A percentile compares a stretch with the other conserved stretches of the same genome.
Conservation (phyloP, 2,113 vertebrate genomes). For the Corydoras sp. region DNA sequence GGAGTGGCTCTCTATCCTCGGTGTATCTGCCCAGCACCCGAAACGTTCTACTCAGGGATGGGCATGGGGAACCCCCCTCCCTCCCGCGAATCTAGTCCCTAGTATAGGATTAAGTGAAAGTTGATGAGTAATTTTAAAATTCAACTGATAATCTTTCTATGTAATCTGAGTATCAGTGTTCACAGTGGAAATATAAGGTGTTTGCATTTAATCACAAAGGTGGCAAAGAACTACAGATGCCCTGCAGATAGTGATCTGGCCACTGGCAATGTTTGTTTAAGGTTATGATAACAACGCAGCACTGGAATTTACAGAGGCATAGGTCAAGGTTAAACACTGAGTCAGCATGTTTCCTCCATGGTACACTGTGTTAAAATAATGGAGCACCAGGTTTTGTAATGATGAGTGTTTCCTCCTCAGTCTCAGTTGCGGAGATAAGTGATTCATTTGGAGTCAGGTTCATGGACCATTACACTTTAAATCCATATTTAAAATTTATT, state of each 20-base stretch:
- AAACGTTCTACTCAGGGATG: too few species aligned
- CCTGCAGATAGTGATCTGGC: background rate
- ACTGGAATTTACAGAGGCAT: conserved; percentile 10
- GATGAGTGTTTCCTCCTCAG: conserved; percentile 6
- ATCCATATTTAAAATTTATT: background rate
- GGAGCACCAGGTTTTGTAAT: conserved; percentile 27
- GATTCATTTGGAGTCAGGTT: conserved; percentile 4
- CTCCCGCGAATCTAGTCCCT: too few species aligned
- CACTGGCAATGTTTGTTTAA: conserved; percentile 34
- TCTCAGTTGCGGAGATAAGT: conserved; percentile 11
- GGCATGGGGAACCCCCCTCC: too few species aligned
- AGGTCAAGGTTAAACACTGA: conserved; percentile 39
- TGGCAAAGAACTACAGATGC: background rate
- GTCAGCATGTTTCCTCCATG: conserved; percentile 28
- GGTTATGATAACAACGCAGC: conserved; percentile 3
- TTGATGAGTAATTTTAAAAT: too few species aligned
- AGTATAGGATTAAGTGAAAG: too few species aligned
- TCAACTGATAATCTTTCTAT: too few species aligned
- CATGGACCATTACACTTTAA: too few species aligned
- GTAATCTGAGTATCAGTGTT: too few species aligned
- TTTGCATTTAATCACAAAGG: too few species aligned
- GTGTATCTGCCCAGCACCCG: too few species aligned
- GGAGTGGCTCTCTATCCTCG: too few species aligned
- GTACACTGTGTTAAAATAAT: background rate
- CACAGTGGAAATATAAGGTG: too few species aligned